Evolutionary conservation across 2,113 vertebrate genomes (phyloP).

Genomic region (Megaptera novaeangliae): DNA sequence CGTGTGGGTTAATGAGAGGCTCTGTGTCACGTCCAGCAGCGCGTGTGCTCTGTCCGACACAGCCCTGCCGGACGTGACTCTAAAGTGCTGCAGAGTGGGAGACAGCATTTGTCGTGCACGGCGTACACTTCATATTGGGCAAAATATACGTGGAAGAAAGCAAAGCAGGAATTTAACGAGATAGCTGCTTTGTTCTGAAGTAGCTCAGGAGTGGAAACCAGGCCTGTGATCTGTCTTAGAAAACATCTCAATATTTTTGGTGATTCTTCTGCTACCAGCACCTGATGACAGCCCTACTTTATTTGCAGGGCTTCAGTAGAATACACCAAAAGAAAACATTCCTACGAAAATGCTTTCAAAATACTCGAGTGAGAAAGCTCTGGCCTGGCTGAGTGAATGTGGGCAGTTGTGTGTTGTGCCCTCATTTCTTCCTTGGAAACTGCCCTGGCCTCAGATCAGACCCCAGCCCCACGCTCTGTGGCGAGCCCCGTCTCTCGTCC

Average conservation of each 20-base stretch:
- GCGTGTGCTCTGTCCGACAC: rapidly evolving
- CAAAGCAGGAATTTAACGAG: rapidly evolving
- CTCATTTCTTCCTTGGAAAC: neutral
- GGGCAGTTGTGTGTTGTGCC: rapidly evolving
- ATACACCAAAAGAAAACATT: rapidly evolving
- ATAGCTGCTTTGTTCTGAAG: neutral
- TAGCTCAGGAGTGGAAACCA: neutral
- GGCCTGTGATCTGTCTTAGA: neutral
- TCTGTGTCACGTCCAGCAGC: rapidly evolving
- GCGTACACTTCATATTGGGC: rapidly evolving
- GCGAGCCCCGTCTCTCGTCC: rapidly evolving
- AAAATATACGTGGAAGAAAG: rapidly evolving
- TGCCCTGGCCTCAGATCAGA: neutral
- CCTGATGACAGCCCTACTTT: neutral
- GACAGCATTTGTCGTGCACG: rapidly evolving
- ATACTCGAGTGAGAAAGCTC: neutral
- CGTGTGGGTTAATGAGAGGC: rapidly evolving
- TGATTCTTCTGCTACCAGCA: neutral
- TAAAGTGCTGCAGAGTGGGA: no score
- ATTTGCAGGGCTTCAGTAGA: neutral
- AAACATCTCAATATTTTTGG: neutral
- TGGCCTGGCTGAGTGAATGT: neutral
- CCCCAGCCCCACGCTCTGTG: neutral
- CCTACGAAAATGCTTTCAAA: rapidly evolving
- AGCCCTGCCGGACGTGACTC: rapidly evolving